phyloP scores from a whole-genome alignment of 2,888 invertebrate genomes.

The Bugula neritina region DNA sequence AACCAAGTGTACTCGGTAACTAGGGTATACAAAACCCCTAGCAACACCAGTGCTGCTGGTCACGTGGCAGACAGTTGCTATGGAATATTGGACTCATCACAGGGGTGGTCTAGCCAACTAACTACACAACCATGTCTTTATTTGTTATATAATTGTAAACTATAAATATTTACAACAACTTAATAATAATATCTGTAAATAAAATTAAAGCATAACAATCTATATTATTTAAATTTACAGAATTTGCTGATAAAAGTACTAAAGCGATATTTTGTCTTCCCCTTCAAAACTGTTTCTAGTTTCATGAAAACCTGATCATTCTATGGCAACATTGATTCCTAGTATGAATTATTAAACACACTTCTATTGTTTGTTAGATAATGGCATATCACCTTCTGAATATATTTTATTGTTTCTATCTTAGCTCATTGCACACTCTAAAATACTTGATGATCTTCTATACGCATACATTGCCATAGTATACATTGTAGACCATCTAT shows the following conservation, averaged over 20 bases:
- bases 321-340: conserved; percentile 24
- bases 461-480: too few relatives aligned
- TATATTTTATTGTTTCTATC: neutral
- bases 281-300: neutral
- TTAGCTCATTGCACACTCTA: neutral
- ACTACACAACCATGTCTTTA: too few relatives aligned
- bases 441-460: neutral
- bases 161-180: too few relatives aligned
- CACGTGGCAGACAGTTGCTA: neutral
- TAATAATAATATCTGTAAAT: too few relatives aligned
- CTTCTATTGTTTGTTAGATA: conserved; percentile 8
- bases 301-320: conserved; percentile 17
- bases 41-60: neutral
- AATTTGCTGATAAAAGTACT: too few relatives aligned
- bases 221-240: too few relatives aligned
- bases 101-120: neutral
- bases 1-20: neutral
- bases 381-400: neutral
- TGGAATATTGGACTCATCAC: neutral
- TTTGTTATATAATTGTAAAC: too few relatives aligned
- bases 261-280: too few relatives aligned
- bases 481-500: too few relatives aligned
- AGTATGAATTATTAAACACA: conserved; percentile 20
- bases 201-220: too few relatives aligned
- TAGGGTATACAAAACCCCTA: conserved; percentile 6